phyloP scores from a whole-genome alignment of 2,797 vertebrate genomes.

The Crenuchus spilurus region DNA sequence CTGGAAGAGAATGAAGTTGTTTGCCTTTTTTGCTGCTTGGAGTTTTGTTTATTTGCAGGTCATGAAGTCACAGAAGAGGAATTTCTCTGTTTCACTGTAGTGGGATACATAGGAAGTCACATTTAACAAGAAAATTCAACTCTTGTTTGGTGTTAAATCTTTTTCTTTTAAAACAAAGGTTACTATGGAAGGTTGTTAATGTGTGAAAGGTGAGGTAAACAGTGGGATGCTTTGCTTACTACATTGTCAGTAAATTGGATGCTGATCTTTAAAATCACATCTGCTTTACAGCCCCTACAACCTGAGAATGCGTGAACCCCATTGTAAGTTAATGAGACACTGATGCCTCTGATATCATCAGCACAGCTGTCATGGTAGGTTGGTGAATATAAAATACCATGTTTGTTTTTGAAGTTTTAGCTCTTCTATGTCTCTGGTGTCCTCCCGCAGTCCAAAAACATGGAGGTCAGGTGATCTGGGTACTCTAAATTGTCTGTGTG shows the following conservation, averaged over 20 bases:
- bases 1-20: constrained; percentile 7
- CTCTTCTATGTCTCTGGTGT: too few species aligned
- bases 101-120: not conserved
- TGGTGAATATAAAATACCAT: not conserved
- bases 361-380: not conserved
- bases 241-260: not conserved
- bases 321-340: constrained; percentile 4
- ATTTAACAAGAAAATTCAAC: not conserved
- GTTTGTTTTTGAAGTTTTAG: too few species aligned
- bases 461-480: too few species aligned
- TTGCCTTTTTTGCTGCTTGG: not conserved
- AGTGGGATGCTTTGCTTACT: not conserved
- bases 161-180: not conserved
- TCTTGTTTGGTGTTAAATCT: not conserved
- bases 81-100: not conserved
- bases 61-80: constrained; percentile 2
- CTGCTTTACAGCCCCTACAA: not conserved
- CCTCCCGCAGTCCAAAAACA: too few species aligned
- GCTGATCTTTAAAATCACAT: not conserved
- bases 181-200: not conserved
- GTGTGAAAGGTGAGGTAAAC: not conserved
- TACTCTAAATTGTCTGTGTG: too few species aligned
- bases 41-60: not conserved
- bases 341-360: not conserved
- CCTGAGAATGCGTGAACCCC: not conserved